Conservation (phyloP, 2,888 invertebrate species). For the Pollenia amentaria region DNA sequence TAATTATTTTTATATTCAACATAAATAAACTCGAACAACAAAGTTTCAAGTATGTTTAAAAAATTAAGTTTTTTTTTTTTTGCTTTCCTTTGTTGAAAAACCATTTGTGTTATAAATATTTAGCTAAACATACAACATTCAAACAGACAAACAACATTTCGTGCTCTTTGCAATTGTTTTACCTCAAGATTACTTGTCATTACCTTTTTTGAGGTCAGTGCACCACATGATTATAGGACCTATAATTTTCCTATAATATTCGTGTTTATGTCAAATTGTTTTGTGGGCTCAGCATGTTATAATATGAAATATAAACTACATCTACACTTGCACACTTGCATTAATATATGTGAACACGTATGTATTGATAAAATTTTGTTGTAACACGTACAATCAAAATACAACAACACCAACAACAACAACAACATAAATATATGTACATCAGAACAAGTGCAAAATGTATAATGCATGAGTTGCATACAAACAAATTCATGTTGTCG, state of each 20-base stretch:
- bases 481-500: slow-evolving; percentile 41
- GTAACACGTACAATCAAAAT: slow-evolving; percentile 67
- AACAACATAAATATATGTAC: slow-evolving; percentile 31
- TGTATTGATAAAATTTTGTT: slow-evolving; percentile 54
- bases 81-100: slow-evolving; percentile 1
- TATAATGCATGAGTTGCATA: slow-evolving; percentile 64
- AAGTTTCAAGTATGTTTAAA: slow-evolving; percentile 1
- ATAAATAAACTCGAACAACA: slow-evolving; percentile 35
- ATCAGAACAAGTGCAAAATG: slow-evolving; percentile 64
- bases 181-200: slow-evolving; percentile 75
- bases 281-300: slow-evolving; percentile 74
- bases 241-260: slow-evolving; percentile 74
- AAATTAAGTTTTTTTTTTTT: slow-evolving; percentile 5
- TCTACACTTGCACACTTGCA: background rate
- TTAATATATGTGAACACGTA: slow-evolving; percentile 23
- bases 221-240: slow-evolving; percentile 74
- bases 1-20: slow-evolving; percentile 54
- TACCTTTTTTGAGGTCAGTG: slow-evolving; percentile 75
- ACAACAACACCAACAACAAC: slow-evolving; percentile 44
- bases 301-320: slow-evolving; percentile 59
- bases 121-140: slow-evolving; percentile 18
- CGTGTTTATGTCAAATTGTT: slow-evolving; percentile 75
- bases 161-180: slow-evolving; percentile 66
- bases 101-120: slow-evolving; percentile 55
- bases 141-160: slow-evolving; percentile 35